These are phyloP conservation scores for Cephonodes hylas DNA, from an alignment of 2,888 invertebrate species.

Conservation along the genomic window DNA sequence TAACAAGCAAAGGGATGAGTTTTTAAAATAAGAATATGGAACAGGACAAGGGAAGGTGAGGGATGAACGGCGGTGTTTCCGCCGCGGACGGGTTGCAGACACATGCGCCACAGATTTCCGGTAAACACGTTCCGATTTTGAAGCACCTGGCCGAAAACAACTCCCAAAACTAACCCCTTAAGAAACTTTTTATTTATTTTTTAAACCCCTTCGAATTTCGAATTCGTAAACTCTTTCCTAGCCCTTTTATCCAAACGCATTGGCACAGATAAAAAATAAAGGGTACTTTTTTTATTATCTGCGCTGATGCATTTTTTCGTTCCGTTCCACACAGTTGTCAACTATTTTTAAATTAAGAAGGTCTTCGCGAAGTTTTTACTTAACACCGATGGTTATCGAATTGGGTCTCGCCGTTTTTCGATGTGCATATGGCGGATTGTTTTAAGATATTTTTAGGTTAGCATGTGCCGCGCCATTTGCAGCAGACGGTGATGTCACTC, in stretches of 20 bases:
- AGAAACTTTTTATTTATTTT: conserved; percentile 56
- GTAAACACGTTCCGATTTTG: conserved; percentile 63
- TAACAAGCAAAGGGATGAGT: conserved; percentile 39
- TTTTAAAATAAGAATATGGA: conserved; percentile 52
- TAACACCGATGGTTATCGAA: conserved; percentile 48
- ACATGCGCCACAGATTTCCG: conserved; percentile 78
- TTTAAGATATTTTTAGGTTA: conserved; percentile 69
- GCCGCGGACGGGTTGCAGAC: conserved; percentile 70
- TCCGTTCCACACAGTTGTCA: conserved; percentile 42
- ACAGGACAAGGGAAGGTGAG: conserved; percentile 46
- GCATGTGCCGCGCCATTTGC: conserved; percentile 72
- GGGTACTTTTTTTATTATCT: conserved; percentile 47
- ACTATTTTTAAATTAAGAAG: conserved; percentile 42
- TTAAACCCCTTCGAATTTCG: conserved; percentile 60
- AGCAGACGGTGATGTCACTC: conserved; percentile 76
- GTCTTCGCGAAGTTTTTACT: conserved; percentile 28
- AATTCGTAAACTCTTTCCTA: conserved; percentile 55
- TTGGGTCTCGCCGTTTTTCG: conserved; percentile 46
- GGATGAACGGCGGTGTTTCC: conserved; percentile 72
- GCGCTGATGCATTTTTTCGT: conserved; percentile 46
- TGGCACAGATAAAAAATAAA: conserved; percentile 9
- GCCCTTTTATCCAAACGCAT: conserved; percentile 43
- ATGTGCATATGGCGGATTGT: conserved; percentile 70
- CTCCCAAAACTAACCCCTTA: conserved; percentile 43
- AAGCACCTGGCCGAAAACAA: conserved; percentile 72